These are phyloP conservation scores for Orchesella cincta DNA, from an alignment of 1,140 invertebrate genomes.

Conservation along the genomic window DNA sequence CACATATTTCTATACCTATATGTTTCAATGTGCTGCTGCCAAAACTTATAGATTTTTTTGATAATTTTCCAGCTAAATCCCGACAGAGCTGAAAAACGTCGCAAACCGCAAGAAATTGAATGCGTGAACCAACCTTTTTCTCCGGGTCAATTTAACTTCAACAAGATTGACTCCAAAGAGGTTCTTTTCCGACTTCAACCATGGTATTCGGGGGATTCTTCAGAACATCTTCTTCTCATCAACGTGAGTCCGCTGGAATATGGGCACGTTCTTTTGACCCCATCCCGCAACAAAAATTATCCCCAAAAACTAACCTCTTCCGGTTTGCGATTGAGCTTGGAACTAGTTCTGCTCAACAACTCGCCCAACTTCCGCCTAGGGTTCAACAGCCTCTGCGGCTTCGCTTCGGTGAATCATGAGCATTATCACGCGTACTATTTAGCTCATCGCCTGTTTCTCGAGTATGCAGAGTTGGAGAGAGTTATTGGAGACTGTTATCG, in stretches of 20 bases:
- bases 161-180: conserved; percentile 64
- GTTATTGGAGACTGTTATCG: not conserved
- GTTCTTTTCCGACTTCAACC: conserved; percentile 59
- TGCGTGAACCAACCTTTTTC: conserved; percentile 66
- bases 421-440: conserved; percentile 76
- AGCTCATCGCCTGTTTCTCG: conserved; percentile 64
- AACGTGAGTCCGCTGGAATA: conserved; percentile 73
- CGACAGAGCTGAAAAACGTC: conserved; percentile 63
- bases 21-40: not conserved
- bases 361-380: conserved; percentile 65
- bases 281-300: conserved; percentile 60
- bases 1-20: no score
- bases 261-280: conserved; percentile 68
- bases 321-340: conserved; percentile 59
- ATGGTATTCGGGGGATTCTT: conserved; percentile 40
- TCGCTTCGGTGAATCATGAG: conserved; percentile 78
- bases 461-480: conserved; percentile 61
- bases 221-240: conserved; percentile 56
- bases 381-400: conserved; percentile 76
- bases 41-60: not conserved
- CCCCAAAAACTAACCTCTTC: conserved; percentile 64
- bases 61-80: conserved; percentile 65
- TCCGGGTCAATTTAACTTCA: conserved; percentile 68
- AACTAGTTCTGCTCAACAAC: conserved; percentile 59
- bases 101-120: conserved; percentile 64